phyloP scores from a whole-genome alignment of 2,888 invertebrate species.

The Melinaea menophilus region DNA sequence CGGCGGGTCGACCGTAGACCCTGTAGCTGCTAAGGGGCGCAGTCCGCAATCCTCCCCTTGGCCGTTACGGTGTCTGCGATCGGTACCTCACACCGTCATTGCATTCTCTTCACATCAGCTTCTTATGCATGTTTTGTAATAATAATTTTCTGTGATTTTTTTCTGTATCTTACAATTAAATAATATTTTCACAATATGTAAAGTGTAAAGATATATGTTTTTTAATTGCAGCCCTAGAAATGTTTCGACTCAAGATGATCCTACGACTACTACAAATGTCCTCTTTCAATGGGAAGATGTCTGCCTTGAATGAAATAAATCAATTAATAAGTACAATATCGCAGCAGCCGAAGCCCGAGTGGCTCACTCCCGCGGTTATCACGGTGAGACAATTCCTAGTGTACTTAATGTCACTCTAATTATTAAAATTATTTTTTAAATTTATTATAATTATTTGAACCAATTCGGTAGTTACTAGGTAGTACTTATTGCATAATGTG shows the following conservation, averaged over 20 bases:
- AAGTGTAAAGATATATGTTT: not conserved
- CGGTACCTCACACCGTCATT: slow-evolving; percentile 38
- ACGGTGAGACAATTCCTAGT: slow-evolving; percentile 80
- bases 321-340: slow-evolving; percentile 95
- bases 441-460: too few species aligned
- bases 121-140: slow-evolving; percentile 20
- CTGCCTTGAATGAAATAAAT: slow-evolving; percentile 98
- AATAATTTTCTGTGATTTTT: not conserved
- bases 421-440: too few species aligned
- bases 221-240: slow-evolving; percentile 74
- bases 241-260: slow-evolving; percentile 97
- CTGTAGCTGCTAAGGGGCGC: slow-evolving; percentile 78
- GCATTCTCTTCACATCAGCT: slow-evolving; percentile 28
- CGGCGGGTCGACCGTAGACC: slow-evolving; percentile 58
- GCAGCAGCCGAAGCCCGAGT: slow-evolving; percentile 94
- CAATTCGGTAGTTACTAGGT: too few species aligned
- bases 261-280: slow-evolving; percentile 95
- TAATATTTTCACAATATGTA: too few species aligned
- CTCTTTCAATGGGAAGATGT: slow-evolving; percentile 99
- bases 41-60: slow-evolving; percentile 54
- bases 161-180: too few species aligned
- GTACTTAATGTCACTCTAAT: too few species aligned
- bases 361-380: slow-evolving; percentile 95
- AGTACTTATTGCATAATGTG: too few species aligned
- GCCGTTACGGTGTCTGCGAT: slow-evolving; percentile 65